Base-by-base conservation (phyloP, 2,888 invertebrate genomes). In the Cryptus armator region DNA sequence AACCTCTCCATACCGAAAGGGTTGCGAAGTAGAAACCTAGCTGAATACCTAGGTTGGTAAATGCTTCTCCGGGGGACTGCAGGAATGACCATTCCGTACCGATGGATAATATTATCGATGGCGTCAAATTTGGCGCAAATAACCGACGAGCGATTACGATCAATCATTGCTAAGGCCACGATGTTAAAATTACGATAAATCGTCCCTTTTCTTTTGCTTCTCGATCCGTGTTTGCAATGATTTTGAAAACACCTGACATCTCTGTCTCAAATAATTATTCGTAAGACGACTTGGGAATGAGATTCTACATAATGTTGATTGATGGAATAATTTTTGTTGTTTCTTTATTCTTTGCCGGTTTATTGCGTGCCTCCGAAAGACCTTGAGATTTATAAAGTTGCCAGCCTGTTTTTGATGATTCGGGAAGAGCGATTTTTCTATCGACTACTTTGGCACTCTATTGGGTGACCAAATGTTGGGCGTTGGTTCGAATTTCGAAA, bases 1-100 rank as follows among this genome's bases (percentile, higher is more conserved):
- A 93, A 93, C 92, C 89, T 90, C 78, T 89, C 74, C 79, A 84
- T 51, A 75, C 62, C 90, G 90, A 92, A 93, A 92, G 92, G 92
- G 93, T 93, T 93, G 90, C 89, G 89, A 86, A 44, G 81, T 24
- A 19, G 77, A 77, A 78, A 70, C 71, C 59, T 29, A 48, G 72
- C 67, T 44, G 64, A 16, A 74, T 44, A 53, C 24, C 56, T 68
- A 64, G 4, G 81, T 70, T 24, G 84, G 84, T 85, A 85, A 74
- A 70, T 43, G 12, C 48, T n/a, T 7, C 7, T 75, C 70, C 78
- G 64, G 64, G 81, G 75, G 14, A 81, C 16, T 53, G 59, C 59
- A 59, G 64, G 14, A 71, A 81, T 81, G 81, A 87, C 85, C 86
- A 68, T 87, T 84, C 81, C 71, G 84, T 81, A 59, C 76, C 10